These are phyloP conservation scores for Mimumesa dahlbomi DNA, from an alignment of 2,888 invertebrate genomes.

Conservation along the genomic window DNA sequence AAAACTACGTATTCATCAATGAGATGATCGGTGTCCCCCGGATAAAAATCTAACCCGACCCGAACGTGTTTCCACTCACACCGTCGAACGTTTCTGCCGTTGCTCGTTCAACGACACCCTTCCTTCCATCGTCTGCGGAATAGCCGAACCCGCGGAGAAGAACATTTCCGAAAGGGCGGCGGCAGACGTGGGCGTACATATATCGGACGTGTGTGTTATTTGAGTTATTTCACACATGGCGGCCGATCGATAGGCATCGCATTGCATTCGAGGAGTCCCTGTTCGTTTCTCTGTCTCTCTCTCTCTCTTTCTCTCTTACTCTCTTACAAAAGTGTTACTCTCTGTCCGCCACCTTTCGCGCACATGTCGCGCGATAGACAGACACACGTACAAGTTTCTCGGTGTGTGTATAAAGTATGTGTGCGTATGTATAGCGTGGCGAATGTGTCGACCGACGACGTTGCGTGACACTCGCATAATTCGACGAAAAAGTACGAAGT, in stretches of 20 bases:
- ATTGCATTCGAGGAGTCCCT: slow-evolving; percentile 55
- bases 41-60: slow-evolving; percentile 30
- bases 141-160: slow-evolving; percentile 31
- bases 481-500: too few species aligned
- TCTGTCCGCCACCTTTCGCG: slow-evolving; percentile 13
- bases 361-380: slow-evolving; percentile 25
- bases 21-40: slow-evolving; percentile 50
- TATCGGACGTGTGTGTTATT: slow-evolving; percentile 54
- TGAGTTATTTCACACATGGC: slow-evolving; percentile 69
- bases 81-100: neutral
- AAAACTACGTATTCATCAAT: slow-evolving; percentile 66
- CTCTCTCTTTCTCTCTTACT: slow-evolving; percentile 4
- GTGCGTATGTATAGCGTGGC: neutral
- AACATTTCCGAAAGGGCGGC: slow-evolving; percentile 38
- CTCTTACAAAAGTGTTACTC: slow-evolving; percentile 1
- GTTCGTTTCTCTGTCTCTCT: slow-evolving; percentile 17
- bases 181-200: slow-evolving; percentile 25
- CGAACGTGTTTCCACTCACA: neutral
- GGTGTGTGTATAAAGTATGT: neutral
- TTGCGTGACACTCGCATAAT: too few species aligned
- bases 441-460: neutral
- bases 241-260: slow-evolving; percentile 69
- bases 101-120: neutral
- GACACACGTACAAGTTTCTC: neutral
- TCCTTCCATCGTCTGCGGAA: slow-evolving; percentile 11